Evolutionary conservation across 1,140 invertebrate genomes (phyloP), one percentile per base, ranked within the genome.

Genomic region (Scaptomyza montana): DNA sequence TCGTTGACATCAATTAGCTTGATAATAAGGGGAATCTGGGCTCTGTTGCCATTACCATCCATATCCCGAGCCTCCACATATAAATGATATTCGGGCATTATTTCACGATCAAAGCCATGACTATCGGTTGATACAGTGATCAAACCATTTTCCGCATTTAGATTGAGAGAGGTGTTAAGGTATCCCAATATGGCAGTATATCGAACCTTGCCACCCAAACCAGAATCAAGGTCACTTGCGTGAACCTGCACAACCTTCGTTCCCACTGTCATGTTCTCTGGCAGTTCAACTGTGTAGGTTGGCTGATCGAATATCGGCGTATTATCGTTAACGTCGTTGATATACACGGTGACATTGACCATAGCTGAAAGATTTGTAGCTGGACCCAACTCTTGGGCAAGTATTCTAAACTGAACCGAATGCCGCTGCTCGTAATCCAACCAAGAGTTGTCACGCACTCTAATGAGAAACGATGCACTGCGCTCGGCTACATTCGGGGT

Each of bases 311-410:
- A 99, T 54, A 95, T 93, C 0, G 98, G 98, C 4, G 94, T 92
- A 92, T 98, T 98, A 86, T 99, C 98, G 87, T 99, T 99, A 3
- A 96, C 93, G 91, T 99, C 98, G 63, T 95, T 94, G 13, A 99
- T 92, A 80, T 96, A 95, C 2, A 98, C 95, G 0, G 94, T 95
- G 0, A 98, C 95, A 64, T 95, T 95, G 0, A 95, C 95, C 43
- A 93, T 94, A 1, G 94, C 94, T 16, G 96, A 95, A 49, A 96
- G 92, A 92, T 96, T 96, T 8, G 94, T 96, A 49, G 93, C 94
- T 60, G 95, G 94, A 39, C 95, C 95, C 39, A 97, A 92, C 92
- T 97, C 96, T 93, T 95, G 95, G 25, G 96, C 97, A 39, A 96
- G 92, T 62, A 98, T 95, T 92, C 94, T 95, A 91, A 96, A 96